Base-by-base conservation (phyloP, 2,797 vertebrate species). In the Melanotaenia trifasciata region DNA sequence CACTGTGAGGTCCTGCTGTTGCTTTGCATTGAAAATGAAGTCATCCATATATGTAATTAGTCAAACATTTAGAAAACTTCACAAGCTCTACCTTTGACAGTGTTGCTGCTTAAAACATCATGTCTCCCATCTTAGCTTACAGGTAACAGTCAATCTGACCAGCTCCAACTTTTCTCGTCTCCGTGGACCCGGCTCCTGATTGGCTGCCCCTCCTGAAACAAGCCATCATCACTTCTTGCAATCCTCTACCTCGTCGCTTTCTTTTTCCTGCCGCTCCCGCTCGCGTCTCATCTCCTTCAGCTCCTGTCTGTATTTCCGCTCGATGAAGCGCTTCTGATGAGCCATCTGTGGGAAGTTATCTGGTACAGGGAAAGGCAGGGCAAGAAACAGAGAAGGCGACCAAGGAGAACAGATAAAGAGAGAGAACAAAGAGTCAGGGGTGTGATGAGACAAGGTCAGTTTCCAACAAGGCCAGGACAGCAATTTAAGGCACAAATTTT, bases 301-400 rank as follows among this genome's bases (percentile, higher is more conserved):
- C 95, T 99, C 98, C 93, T 99, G 97, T 75, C 97, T 92, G 95
- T 99, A 99, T 87, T 99, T 99, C 88, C 97, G 95, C 94, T 99
- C 98, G 90, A 99, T 99, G 96, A 99, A 99, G 88, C 98, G 97
- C 92, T 99, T 99, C 96, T 99, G 98, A 96, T 99, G 97, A 91
- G 98, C 97, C 98, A 99, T 99, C 96, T 99, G 98, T 87, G 98
- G 98, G 93, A 99, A 99, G 96, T 99, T 99, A 96, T 99, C 98
- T 99, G 95, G 79, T 73, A 68, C 64, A 74, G 60, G 69, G 57
- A 65, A 75, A 73, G 73, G 70, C 59, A 71, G 80, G 84, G 79
- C 40, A 47, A 75, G 80, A 80, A 58, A 79, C 61, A 54, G 72
- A 74, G 76, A 63, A 81, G 85, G 69, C 53, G 63, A 76, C 67